Evolutionary conservation across 2,888 invertebrate species (phyloP), one percentile per base, ranked within the genome.

Genomic region (Coleophora deauratella): DNA sequence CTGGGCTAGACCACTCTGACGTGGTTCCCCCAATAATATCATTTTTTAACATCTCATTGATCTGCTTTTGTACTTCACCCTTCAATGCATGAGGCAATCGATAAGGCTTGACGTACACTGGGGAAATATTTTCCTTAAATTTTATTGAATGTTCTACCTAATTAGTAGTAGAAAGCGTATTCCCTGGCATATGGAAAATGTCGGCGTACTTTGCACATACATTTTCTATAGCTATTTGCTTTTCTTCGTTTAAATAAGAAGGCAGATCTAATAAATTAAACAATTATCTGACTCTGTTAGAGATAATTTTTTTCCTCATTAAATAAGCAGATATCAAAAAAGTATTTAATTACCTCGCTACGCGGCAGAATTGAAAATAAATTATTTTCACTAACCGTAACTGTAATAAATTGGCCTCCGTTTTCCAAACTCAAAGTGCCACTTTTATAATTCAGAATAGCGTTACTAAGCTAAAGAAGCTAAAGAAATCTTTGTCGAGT

Each of bases 131-230:
- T 8, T 34, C 40, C 43, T 53, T 52, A 30, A 56, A 42, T 9
- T 15, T 7, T 8, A 56, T 54, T 3, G 35, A 14, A 14, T 54
- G 53, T 40, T 45, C 9, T 13, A 35, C 42, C 4, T 51, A 7
- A 34, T 46, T 41, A 8, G 52, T 48, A 1, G 46, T 43, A 2
- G 33, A 33, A 28, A 52, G 33, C 31, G 44, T 50, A 37, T 56
- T 51, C 2, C 42, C 45, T 13, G 42, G 37, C 33, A 53, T 36
- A 42, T 40, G 35, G 41, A 56, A 56, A 11, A 54, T 35, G 27
- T 56, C 50, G 0, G 41, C 3, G 43, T 41, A 56, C 41, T 56
- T 52, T 0, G 50, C 43, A 37, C 49, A 52, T 14, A 54, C 41
- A 10, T 27, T 37, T 15, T 47, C 41, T 9, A 57, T 54, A 21